Conservation (phyloP, 2,888 invertebrate genomes). For the Poecilobothrus nobilitatus region DNA sequence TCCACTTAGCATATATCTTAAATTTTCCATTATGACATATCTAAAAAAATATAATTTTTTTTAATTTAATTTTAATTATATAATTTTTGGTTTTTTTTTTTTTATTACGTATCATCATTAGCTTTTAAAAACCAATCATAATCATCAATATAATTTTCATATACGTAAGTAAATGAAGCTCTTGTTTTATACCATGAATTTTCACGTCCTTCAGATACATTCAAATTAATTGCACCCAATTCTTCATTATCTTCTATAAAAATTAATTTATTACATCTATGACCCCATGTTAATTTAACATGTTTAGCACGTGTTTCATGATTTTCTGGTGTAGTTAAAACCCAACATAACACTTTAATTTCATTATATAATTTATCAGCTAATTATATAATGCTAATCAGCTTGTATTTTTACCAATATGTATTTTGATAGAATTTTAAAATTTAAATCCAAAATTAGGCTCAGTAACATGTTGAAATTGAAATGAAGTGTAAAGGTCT, state of each 20-base stretch:
- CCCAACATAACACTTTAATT: constrained; percentile 84
- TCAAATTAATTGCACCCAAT: constrained; percentile 70
- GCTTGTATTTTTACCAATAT: not conserved
- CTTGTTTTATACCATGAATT: constrained; percentile 92
- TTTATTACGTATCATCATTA: constrained; percentile 86
- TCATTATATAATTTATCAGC: constrained; percentile 50
- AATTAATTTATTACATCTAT: constrained; percentile 74
- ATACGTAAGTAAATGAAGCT: constrained; percentile 76
- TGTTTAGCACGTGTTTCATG: constrained; percentile 82
- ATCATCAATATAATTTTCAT: constrained; percentile 67
- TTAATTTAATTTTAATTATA: not conserved
- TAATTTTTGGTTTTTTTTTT: constrained; percentile 34
- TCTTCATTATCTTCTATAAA: constrained; percentile 63
- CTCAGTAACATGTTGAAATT: constrained; percentile 36
- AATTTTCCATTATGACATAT: constrained; percentile 85
- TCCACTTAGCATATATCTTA: constrained; percentile 73
- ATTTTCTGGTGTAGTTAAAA: constrained; percentile 83
- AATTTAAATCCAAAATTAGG: constrained; percentile 36
- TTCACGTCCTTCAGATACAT: constrained; percentile 75
- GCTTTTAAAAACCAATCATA: constrained; percentile 95
- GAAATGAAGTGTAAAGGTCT: constrained; percentile 33
- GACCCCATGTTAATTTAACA: constrained; percentile 88
- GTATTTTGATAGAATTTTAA: too few species aligned
- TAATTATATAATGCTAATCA: too few species aligned
- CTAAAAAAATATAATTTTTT: constrained; percentile 47